Evolutionary conservation across 2,888 invertebrate genomes (phyloP).

Genomic region (Lypha dubia): DNA sequence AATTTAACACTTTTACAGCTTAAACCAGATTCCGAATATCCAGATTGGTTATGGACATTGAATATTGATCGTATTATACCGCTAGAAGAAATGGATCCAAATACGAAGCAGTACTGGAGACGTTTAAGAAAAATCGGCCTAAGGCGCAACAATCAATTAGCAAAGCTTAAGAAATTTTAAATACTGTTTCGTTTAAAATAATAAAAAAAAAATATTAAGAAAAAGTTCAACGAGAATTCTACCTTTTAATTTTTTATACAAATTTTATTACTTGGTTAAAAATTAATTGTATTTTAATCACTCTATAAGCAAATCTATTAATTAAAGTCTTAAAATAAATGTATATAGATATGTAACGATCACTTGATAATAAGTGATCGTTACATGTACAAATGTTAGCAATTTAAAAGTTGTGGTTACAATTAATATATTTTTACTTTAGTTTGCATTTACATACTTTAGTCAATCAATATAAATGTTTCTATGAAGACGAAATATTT

Average conservation of each 20-base stretch:
- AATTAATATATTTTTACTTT: neutral
- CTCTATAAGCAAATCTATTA: too few relatives aligned
- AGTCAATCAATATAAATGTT: neutral
- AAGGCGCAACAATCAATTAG: constrained; percentile 86
- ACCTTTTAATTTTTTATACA: too few relatives aligned
- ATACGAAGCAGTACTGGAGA: constrained; percentile 92
- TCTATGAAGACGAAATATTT: neutral
- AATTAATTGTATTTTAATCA: too few relatives aligned
- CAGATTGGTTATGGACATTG: constrained; percentile 95
- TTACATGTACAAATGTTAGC: too few relatives aligned
- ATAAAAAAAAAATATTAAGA: neutral
- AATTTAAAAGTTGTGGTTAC: too few relatives aligned
- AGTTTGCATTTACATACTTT: neutral
- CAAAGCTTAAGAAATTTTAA: constrained; percentile 86
- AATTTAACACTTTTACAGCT: constrained; percentile 78
- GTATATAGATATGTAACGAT: too few relatives aligned
- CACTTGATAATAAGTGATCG: too few relatives aligned
- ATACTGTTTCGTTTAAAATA: neutral
- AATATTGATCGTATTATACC: constrained; percentile 86
- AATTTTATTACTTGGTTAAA: too few relatives aligned
- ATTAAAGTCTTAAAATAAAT: too few relatives aligned
- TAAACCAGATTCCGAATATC: constrained; percentile 92
- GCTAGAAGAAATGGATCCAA: constrained; percentile 90
- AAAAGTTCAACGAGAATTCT: too few relatives aligned
- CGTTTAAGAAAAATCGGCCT: constrained; percentile 87